These are phyloP conservation scores for Hemibagrus guttatus DNA, from an alignment of 2,797 vertebrate species.

Conservation along the genomic window DNA sequence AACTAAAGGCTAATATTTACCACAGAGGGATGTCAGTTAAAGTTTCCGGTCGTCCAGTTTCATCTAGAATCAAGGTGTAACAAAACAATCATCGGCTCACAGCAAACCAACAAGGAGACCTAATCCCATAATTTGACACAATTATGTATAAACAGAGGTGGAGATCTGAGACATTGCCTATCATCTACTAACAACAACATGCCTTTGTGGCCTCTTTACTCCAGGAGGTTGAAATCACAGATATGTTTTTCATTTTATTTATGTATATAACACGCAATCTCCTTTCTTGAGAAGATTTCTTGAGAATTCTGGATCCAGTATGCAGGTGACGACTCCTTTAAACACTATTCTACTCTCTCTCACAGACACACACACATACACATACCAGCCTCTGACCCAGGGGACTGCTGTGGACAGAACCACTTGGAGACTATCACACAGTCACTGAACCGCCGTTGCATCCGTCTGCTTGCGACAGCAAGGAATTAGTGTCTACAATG, in stretches of 20 bases:
- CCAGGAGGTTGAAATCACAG: neutral
- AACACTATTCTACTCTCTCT: neutral
- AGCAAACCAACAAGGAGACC: neutral
- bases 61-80: neutral
- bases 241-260: neutral
- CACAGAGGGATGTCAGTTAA: neutral
- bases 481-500: too few relatives aligned
- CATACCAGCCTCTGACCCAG: too few relatives aligned
- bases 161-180: neutral
- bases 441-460: too few relatives aligned
- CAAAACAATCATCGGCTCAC: neutral
- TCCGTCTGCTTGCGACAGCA: too few relatives aligned
- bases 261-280: neutral
- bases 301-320: neutral
- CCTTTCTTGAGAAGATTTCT: neutral
- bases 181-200: neutral
- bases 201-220: neutral
- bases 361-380: too few relatives aligned
- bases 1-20: neutral
- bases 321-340: neutral
- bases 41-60: neutral
- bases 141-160: neutral
- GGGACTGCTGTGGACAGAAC: too few relatives aligned
- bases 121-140: neutral
- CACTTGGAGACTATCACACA: too few relatives aligned